A percentile compares a stretch with the other conserved stretches of the same genome.
These are phyloP conservation scores for Hylia prasina DNA, from an alignment of 2,113 vertebrate species.

Conservation along the genomic window DNA sequence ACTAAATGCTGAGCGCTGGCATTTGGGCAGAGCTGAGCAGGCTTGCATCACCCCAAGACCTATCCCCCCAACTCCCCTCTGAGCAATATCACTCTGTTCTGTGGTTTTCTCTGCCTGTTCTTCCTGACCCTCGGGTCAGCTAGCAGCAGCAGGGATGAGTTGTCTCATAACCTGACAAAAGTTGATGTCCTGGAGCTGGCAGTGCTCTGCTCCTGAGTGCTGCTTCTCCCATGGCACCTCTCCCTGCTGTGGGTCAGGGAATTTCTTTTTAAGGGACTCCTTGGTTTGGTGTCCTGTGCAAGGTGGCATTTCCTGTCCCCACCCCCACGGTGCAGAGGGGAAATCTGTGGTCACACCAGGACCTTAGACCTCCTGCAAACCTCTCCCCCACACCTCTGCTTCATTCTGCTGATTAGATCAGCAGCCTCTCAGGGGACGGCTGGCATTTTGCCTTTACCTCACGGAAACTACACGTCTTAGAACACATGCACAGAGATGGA, in stretches of 20 bases:
- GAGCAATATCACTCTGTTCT: neutral
- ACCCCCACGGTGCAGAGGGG: neutral
- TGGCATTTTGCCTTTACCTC: neutral
- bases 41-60: neutral
- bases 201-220: neutral
- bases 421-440: neutral
- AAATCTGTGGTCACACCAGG: neutral
- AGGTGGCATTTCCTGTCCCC: neutral
- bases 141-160: neutral
- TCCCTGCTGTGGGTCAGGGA: neutral
- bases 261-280: neutral
- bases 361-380: neutral
- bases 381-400: neutral
- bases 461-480: neutral
- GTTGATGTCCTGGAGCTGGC: neutral
- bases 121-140: neutral
- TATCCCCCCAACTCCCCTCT: neutral
- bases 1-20: neutral
- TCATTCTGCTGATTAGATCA: neutral
- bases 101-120: neutral
- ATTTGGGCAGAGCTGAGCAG: neutral
- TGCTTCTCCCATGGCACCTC: neutral
- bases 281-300: fast-evolving
- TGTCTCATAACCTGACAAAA: neutral
- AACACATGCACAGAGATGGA: neutral